Conservation (phyloP, 2,113 vertebrate species). For the Holacanthus passer region DNA sequence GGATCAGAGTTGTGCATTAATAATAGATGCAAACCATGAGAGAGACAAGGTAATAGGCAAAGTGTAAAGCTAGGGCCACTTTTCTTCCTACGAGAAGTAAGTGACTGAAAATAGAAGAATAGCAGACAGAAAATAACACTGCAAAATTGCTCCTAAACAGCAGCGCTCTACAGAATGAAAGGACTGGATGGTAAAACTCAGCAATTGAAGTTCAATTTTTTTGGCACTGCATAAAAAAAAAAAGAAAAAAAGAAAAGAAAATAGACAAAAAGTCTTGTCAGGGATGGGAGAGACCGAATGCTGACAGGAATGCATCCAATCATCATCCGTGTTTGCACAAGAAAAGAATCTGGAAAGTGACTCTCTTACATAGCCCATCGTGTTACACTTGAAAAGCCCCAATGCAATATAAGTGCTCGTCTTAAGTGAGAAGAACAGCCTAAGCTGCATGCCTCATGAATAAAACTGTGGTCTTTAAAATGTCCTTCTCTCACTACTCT, state of each 20-base stretch:
- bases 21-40: constrained; percentile 26
- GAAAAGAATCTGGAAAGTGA: constrained; percentile 40
- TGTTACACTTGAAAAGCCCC: constrained; percentile 32
- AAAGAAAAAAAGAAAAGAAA: neutral
- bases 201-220: neutral
- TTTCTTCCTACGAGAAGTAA: neutral
- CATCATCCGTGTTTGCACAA: constrained; percentile 32
- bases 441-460: constrained; percentile 62
- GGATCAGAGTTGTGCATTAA: constrained; percentile 28
- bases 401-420: constrained; percentile 45
- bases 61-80: neutral
- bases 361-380: constrained; percentile 24
- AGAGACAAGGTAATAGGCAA: constrained; percentile 12
- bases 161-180: neutral
- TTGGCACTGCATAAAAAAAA: neutral
- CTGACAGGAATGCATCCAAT: constrained; percentile 28
- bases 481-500: constrained; percentile 48
- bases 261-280: neutral
- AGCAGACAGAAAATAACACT: constrained; percentile 2
- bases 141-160: neutral
- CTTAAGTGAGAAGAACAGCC: constrained; percentile 54
- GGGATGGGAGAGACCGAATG: constrained; percentile 9
- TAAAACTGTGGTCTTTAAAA: constrained; percentile 69
- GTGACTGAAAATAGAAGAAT: too few species aligned
- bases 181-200: neutral